phyloP scores from a whole-genome alignment of 2,113 vertebrate species.

The Grammomys surdaster region DNA sequence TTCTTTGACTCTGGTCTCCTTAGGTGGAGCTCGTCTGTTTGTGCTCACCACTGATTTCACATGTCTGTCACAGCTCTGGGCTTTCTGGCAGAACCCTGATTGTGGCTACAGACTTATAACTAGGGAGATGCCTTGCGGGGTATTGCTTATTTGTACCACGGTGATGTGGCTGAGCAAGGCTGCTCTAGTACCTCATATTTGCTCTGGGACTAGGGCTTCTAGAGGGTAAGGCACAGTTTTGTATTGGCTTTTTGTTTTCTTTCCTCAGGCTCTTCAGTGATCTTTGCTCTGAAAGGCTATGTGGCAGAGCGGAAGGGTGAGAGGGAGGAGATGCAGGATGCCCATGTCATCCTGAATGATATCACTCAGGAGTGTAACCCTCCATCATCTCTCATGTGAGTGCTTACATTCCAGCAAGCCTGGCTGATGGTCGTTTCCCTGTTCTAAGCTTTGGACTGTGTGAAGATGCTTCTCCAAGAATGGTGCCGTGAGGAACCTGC shows the following conservation, averaged over 20 bases:
- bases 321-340: constrained; percentile 98
- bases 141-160: fast-evolving
- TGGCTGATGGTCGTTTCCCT: fast-evolving
- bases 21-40: too few relatives aligned
- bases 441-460: neutral
- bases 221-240: constrained; percentile 68
- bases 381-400: constrained; percentile 92
- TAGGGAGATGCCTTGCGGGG: neutral
- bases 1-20: fast-evolving
- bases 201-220: constrained; percentile 63
- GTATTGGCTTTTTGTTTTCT: constrained; percentile 43
- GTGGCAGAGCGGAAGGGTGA: constrained; percentile 95
- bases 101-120: neutral
- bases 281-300: constrained; percentile 91
- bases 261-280: constrained; percentile 84
- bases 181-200: neutral
- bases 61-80: neutral
- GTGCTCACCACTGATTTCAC: neutral
- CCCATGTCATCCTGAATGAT: constrained; percentile 93
- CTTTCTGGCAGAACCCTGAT: neutral
- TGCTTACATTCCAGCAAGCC: neutral
- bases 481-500: neutral
- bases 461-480: neutral
- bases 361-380: constrained; percentile 87
- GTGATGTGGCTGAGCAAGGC: neutral